These are phyloP conservation scores for Eupristina koningsbergeri DNA, from an alignment of 1,140 invertebrate species.

Conservation along the genomic window DNA sequence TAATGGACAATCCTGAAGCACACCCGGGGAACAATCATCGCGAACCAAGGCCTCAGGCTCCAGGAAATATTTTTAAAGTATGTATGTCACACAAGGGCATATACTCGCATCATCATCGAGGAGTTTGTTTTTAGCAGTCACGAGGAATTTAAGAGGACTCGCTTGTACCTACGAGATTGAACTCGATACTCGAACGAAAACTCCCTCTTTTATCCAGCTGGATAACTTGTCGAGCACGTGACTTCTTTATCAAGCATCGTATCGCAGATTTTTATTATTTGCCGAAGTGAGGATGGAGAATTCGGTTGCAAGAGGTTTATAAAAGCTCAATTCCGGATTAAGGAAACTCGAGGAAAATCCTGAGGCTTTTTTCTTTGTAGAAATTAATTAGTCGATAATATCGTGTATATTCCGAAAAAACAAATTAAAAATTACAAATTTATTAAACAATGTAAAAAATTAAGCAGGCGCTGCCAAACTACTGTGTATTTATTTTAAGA, in stretches of 20 bases:
- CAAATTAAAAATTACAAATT: too few relatives aligned
- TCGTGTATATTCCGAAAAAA: too few relatives aligned
- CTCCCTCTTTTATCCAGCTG: not conserved
- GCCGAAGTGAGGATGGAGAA: not conserved
- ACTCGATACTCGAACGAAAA: conserved; percentile 21
- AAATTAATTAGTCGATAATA: too few relatives aligned
- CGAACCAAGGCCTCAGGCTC: conserved; percentile 53
- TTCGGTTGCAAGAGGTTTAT: not conserved
- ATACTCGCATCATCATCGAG: conserved; percentile 22
- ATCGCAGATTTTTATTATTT: not conserved
- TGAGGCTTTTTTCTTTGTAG: too few relatives aligned
- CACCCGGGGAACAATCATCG: conserved; percentile 62
- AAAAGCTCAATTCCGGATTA: too few relatives aligned
- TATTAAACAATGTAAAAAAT: too few relatives aligned
- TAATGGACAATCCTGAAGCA: conserved; percentile 62
- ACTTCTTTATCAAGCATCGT: conserved; percentile 21
- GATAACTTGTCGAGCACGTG: not conserved
- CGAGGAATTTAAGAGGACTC: conserved; percentile 42
- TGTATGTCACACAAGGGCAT: conserved; percentile 49
- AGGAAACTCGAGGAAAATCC: too few relatives aligned
- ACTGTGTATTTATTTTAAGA: too few relatives aligned
- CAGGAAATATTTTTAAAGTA: conserved; percentile 58
- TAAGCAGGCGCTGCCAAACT: too few relatives aligned
- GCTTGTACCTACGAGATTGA: not conserved
- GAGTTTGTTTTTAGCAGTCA: conserved; percentile 56